phyloP scores from a whole-genome alignment of 2,797 vertebrate species.

The Sebastes hopkinsi region DNA sequence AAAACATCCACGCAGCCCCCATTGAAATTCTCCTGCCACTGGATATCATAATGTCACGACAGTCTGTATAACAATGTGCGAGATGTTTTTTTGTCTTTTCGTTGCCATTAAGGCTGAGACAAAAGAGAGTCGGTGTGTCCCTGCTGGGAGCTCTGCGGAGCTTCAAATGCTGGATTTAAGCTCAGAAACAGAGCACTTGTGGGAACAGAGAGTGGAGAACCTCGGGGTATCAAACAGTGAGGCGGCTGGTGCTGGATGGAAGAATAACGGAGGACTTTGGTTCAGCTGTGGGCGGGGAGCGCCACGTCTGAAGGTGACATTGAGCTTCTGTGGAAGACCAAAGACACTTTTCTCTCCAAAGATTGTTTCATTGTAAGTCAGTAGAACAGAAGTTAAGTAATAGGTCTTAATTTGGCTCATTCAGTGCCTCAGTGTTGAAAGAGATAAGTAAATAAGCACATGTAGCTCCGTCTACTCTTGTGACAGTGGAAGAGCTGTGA shows the following conservation, averaged over 20 bases:
- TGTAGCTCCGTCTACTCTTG: neutral
- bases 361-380: constrained; percentile 20
- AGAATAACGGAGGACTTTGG: constrained; percentile 34
- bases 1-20: constrained; percentile 14
- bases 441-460: neutral
- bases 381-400: neutral
- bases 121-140: constrained; percentile 7
- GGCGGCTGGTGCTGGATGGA: constrained; percentile 14
- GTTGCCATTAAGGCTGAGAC: constrained; percentile 29
- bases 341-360: constrained; percentile 26
- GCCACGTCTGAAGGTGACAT: constrained; percentile 60
- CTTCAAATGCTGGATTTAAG: constrained; percentile 58
- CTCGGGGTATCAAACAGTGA: constrained; percentile 45
- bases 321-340: constrained; percentile 40
- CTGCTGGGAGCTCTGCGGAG: constrained; percentile 44
- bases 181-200: constrained; percentile 25
- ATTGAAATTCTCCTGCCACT: constrained; percentile 24
- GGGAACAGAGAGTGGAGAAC: constrained; percentile 34
- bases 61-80: constrained; percentile 20
- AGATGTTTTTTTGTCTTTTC: constrained; percentile 24
- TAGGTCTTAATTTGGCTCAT: neutral
- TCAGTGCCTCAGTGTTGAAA: neutral
- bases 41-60: constrained; percentile 28
- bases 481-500: neutral
- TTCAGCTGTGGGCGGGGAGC: constrained; percentile 4